Evolutionary conservation across 2,797 vertebrate genomes (phyloP).

Genomic region (Cichlasoma orientale): DNA sequence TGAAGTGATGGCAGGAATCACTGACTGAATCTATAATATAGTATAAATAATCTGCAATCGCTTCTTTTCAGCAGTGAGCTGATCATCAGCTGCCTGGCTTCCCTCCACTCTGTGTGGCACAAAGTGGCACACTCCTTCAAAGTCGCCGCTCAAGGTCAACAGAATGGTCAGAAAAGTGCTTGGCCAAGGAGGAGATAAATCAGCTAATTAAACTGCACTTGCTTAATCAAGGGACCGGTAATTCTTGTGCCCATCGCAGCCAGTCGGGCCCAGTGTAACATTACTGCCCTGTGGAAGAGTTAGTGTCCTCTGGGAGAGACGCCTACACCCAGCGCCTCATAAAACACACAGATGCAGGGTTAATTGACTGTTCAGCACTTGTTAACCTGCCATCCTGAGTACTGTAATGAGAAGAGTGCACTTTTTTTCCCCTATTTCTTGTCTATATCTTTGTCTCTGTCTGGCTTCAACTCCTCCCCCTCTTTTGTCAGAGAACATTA

Average conservation of each 20-base stretch:
- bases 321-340: constrained; percentile 86
- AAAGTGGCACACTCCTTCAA: constrained; percentile 30
- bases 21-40: no score
- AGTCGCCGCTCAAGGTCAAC: constrained; percentile 87
- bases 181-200: constrained; percentile 89
- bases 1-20: neutral
- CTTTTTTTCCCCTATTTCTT: constrained; percentile 10
- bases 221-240: constrained; percentile 89
- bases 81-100: neutral
- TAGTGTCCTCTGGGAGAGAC: constrained; percentile 82
- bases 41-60: neutral
- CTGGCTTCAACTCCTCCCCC: constrained; percentile 37
- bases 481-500: constrained; percentile 51
- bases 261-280: constrained; percentile 79
- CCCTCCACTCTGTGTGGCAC: neutral
- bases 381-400: constrained; percentile 86
- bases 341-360: constrained; percentile 99
- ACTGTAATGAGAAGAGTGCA: constrained; percentile 85
- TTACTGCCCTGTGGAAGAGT: constrained; percentile 91
- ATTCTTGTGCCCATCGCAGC: constrained; percentile 81
- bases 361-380: constrained; percentile 97
- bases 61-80: no score
- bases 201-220: constrained; percentile 94
- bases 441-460: constrained; percentile 66
- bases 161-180: constrained; percentile 78